Percentiles rank a stretch among this genome's conserved stretches.
Evolutionary conservation across 1,140 invertebrate species (phyloP).

Genomic region (Pseudomyrmex dendroicus): DNA sequence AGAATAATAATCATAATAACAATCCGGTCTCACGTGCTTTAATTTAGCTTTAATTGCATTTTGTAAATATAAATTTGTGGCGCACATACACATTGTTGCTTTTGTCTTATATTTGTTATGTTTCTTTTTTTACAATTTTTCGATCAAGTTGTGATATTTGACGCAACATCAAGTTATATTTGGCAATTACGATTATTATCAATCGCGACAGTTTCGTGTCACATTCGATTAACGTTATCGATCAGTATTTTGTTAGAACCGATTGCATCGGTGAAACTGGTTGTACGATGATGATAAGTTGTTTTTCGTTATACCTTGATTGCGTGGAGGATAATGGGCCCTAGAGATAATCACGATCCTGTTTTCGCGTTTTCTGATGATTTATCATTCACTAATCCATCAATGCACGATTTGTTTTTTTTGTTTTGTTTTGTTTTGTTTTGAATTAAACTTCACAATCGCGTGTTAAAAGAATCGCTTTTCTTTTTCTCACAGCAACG

Average conservation of each 20-base stretch:
- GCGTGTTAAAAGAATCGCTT: background rate
- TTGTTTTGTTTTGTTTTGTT: constrained; percentile 1
- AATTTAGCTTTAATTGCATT: background rate
- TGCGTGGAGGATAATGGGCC: background rate
- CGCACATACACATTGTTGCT: too few relatives aligned
- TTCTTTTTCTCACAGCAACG: background rate
- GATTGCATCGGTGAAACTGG: background rate
- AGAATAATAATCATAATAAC: background rate
- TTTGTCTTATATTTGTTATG: too few relatives aligned
- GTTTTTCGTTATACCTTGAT: constrained; percentile 41
- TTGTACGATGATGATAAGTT: background rate
- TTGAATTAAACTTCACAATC: constrained; percentile 15
- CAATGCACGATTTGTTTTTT: constrained; percentile 17
- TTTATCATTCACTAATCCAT: constrained; percentile 29
- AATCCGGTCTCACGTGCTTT: background rate
- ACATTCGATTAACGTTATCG: too few relatives aligned
- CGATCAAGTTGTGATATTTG: too few relatives aligned
- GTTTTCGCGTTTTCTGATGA: background rate
- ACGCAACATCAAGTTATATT: too few relatives aligned
- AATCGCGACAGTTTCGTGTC: too few relatives aligned
- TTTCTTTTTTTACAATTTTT: too few relatives aligned
- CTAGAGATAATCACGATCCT: background rate
- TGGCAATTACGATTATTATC: too few relatives aligned
- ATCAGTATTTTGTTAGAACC: too few relatives aligned
- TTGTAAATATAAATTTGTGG: too few relatives aligned